Evolutionary conservation across 2,888 invertebrate species (phyloP).

Genomic region (Tineola bisselliella): DNA sequence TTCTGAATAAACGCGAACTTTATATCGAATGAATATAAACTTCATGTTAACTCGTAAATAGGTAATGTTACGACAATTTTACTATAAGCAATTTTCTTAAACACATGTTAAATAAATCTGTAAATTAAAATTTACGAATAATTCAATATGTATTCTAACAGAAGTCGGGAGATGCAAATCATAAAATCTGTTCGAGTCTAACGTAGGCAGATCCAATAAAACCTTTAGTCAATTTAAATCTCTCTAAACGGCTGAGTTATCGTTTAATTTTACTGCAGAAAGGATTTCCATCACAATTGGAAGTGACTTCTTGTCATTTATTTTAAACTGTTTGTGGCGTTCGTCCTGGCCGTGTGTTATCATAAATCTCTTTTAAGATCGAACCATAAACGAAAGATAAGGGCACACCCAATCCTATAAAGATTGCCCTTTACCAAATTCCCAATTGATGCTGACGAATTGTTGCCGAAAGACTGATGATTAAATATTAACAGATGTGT

Average conservation of each 20-base stretch:
- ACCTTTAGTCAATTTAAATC: constrained; percentile 59
- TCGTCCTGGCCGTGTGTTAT: constrained; percentile 60
- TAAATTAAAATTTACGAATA: constrained; percentile 6
- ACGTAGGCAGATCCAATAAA: constrained; percentile 54
- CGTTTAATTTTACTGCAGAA: constrained; percentile 68
- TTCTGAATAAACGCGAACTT: no score
- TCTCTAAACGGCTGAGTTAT: constrained; percentile 63
- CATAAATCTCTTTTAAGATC: constrained; percentile 68
- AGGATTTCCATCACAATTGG: constrained; percentile 67
- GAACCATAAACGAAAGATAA: constrained; percentile 62
- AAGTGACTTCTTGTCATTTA: constrained; percentile 66
- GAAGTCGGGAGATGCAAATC: constrained; percentile 1
- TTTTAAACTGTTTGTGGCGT: constrained; percentile 62
- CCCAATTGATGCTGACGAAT: constrained; percentile 54
- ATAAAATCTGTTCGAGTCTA: constrained; percentile 15
- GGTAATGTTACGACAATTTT: background rate
- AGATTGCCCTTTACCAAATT: constrained; percentile 58
- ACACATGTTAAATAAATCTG: background rate
- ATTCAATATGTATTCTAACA: background rate
- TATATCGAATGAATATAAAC: no score
- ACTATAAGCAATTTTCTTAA: background rate
- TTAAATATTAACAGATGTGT: background rate
- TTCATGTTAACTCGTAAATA: no score
- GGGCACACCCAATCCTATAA: constrained; percentile 61
- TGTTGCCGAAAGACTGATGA: constrained; percentile 25